These are phyloP conservation scores for Caenorhabditis tropicalis DNA, from an alignment of 1,140 invertebrate genomes.

Conservation along the genomic window DNA sequence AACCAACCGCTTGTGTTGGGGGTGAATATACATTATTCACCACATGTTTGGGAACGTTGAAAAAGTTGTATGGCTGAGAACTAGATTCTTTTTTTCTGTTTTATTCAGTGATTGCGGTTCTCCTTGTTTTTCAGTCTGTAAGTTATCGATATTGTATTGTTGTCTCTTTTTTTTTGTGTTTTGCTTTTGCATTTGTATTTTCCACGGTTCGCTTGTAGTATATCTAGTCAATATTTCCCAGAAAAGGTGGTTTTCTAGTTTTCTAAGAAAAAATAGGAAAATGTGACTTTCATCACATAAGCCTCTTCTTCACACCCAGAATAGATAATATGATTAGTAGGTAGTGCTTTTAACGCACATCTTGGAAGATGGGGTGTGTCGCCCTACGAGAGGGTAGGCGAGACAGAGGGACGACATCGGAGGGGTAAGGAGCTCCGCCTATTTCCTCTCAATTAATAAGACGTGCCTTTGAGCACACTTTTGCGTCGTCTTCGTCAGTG, in stretches of 20 bases:
- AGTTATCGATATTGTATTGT: too few relatives aligned
- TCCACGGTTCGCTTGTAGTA: too few relatives aligned
- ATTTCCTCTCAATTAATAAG: constrained; percentile 45
- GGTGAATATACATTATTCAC: background rate
- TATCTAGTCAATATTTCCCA: too few relatives aligned
- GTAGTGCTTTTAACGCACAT: constrained; percentile 38
- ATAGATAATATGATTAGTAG: constrained; percentile 41
- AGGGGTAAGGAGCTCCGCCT: background rate
- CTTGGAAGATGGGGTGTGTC: constrained; percentile 9
- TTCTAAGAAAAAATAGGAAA: background rate
- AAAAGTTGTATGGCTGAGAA: background rate
- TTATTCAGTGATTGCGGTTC: too few relatives aligned
- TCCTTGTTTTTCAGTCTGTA: too few relatives aligned
- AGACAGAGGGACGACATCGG: background rate
- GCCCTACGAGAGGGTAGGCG: background rate
- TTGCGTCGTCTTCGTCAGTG: constrained; percentile 14
- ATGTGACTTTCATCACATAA: background rate
- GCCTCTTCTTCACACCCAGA: background rate
- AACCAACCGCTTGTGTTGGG: background rate
- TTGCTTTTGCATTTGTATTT: too few relatives aligned
- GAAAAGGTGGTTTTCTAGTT: background rate
- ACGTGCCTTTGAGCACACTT: constrained; percentile 39
- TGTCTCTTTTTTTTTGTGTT: too few relatives aligned
- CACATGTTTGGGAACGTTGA: background rate
- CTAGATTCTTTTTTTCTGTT: too few relatives aligned